phyloP scores from a whole-genome alignment of 2,888 invertebrate species.

The Phanerotoma sp. region DNA sequence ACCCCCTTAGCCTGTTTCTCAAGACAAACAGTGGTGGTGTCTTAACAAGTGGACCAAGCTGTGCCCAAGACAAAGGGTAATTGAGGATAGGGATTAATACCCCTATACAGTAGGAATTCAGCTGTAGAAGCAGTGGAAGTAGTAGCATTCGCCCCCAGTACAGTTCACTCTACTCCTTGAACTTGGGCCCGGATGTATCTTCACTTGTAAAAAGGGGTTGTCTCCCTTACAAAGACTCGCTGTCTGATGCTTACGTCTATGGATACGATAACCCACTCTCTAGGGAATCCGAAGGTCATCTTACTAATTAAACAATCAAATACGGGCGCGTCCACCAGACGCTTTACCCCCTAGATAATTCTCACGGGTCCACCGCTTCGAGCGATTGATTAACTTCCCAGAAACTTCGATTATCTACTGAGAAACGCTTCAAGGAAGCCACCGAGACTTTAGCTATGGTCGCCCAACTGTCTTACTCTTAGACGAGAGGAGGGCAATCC shows the following conservation, averaged over 20 bases:
- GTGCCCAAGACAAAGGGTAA: slow-evolving; percentile 59
- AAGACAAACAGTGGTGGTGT: slow-evolving; percentile 59
- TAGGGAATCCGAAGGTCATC: slow-evolving; percentile 51
- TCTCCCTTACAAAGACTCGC: slow-evolving; percentile 37
- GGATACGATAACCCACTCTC: slow-evolving; percentile 22
- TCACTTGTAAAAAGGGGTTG: slow-evolving; percentile 32
- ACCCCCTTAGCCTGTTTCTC: slow-evolving; percentile 47
- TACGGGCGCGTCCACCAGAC: slow-evolving; percentile 45
- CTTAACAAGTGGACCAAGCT: slow-evolving; percentile 59
- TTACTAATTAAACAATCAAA: slow-evolving; percentile 58
- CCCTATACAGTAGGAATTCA: slow-evolving; percentile 54
- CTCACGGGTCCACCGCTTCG: slow-evolving; percentile 37
- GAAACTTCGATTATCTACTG: slow-evolving; percentile 46
- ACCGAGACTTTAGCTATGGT: no score
- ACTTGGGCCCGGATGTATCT: slow-evolving; percentile 16
- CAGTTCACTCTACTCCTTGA: slow-evolving; percentile 21
- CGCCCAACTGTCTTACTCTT: no score
- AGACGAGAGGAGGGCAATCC: no score
- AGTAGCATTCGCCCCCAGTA: no score
- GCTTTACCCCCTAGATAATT: slow-evolving; percentile 39
- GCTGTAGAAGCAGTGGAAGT: no score
- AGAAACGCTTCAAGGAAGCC: no score
- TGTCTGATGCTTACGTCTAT: background rate
- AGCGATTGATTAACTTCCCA: slow-evolving; percentile 52
- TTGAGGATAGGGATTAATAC: slow-evolving; percentile 59